Conservation (phyloP, 2,888 invertebrate genomes). For the Tachina fera region DNA sequence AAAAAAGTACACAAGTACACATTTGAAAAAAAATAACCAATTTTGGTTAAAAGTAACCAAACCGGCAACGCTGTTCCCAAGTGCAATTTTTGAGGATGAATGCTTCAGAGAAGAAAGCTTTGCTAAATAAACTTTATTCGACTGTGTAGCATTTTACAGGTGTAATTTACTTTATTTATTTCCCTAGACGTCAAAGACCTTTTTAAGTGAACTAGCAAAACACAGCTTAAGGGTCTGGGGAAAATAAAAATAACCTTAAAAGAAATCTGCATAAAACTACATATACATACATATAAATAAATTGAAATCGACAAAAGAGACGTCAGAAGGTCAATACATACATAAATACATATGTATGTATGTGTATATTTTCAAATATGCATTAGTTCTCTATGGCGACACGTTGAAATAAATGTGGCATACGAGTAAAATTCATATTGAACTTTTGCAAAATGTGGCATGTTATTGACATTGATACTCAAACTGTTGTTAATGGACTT, state of each 20-base stretch:
- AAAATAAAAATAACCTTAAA: not conserved
- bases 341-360: not conserved
- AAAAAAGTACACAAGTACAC: too few species aligned
- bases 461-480: conserved; percentile 65
- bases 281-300: not conserved
- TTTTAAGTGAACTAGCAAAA: not conserved
- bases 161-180: not conserved
- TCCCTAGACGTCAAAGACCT: too few species aligned
- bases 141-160: not conserved
- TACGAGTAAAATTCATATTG: not conserved
- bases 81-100: too few species aligned
- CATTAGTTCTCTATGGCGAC: not conserved
- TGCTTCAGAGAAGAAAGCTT: too few species aligned
- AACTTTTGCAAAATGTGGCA: conserved; percentile 46
- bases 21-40: too few species aligned
- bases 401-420: conserved; percentile 43
- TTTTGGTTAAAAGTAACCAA: too few species aligned
- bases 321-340: not conserved
- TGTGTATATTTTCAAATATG: too few species aligned
- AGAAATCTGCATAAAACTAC: not conserved
- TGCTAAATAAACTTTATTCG: too few species aligned
- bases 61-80: too few species aligned
- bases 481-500: conserved; percentile 55
- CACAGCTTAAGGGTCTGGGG: not conserved
- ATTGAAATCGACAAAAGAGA: not conserved